Base-by-base conservation (phyloP, 2,113 vertebrate genomes). In the Periophthalmodon schlosseri region DNA sequence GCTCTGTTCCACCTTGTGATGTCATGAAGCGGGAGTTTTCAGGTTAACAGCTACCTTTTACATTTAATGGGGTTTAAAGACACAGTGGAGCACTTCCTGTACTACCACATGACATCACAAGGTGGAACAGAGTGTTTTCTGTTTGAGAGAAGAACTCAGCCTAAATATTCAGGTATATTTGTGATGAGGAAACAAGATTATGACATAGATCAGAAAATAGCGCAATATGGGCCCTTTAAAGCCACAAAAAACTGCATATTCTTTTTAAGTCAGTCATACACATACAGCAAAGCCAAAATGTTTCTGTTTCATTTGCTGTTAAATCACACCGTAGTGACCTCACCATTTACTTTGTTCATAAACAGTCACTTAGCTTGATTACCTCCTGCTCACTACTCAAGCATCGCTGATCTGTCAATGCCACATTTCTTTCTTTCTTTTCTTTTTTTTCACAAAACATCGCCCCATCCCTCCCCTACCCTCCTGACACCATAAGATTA, bases 301-400 rank as follows among this genome's bases (percentile, higher is more conserved):
- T 83, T 81, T 80, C 76, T 86, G 70, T 82, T 76, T 58, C 58
- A 73, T 74, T 81, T 70, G 74, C 72, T 79, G 76, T 81, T 79
- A 85, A 84, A 85, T 79, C 81, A 70, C 72, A 74, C 39, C 74
- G 74, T 23, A 79, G 75, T 85, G 79, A 84, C 80, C 66, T 80
- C 82, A 73, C 73, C 70, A 63, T 82, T 84, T 89, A 78, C 74
- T 65, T 76, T 83, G 75, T 87, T 86, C 84, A 89, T 88, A 87
- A 89, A 85, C 50, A 86, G 79, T 78, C 89, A 91, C 89, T 89
- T 91, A 88, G 83, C 79, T 86, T 88, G 84, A 90, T 90, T 90
- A 88, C 69, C 68, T 82, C 73, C 74, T 11, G 65, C 74, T 77
- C 70, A 54, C 71, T 64, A 52, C 76, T 72, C 83, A 73, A 74